Conservation (phyloP, 92 coral and sea anemone species). For the Palythoa grandis region DNA sequence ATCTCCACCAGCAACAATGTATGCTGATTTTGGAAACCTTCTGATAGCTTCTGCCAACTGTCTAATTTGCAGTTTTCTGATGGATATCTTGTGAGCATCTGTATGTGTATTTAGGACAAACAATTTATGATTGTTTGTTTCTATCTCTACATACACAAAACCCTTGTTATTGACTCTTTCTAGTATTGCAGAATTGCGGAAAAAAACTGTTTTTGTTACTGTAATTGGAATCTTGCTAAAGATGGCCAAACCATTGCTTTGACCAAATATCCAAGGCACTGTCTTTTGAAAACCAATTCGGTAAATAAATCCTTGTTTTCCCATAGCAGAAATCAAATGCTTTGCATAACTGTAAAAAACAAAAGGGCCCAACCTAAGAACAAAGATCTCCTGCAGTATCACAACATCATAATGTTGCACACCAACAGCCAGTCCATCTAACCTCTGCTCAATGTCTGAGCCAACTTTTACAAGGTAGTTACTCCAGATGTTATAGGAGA, state of each 20-base stretch:
- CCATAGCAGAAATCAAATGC: slow-evolving; percentile 59
- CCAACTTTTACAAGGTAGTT: slow-evolving; percentile 36
- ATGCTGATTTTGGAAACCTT: slow-evolving; percentile 41
- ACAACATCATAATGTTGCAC: slow-evolving; percentile 66
- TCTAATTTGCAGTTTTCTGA: slow-evolving; percentile 58
- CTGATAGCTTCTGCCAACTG: slow-evolving; percentile 47
- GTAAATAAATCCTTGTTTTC: slow-evolving; percentile 65
- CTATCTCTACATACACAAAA: slow-evolving; percentile 63
- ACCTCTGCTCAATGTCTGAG: slow-evolving; percentile 52
- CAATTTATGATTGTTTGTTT: slow-evolving; percentile 29
- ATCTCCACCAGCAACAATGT: slow-evolving; percentile 77
- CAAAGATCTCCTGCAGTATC: slow-evolving; percentile 73
- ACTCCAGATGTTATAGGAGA: slow-evolving; percentile 77
- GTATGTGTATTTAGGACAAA: slow-evolving; percentile 69
- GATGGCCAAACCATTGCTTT: slow-evolving; percentile 69
- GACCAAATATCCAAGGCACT: slow-evolving; percentile 64
- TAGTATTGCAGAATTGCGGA: slow-evolving; percentile 25
- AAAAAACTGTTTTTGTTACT: slow-evolving; percentile 48
- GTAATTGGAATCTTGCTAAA: slow-evolving; percentile 72
- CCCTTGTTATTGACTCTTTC: slow-evolving; percentile 69
- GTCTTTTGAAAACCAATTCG: slow-evolving; percentile 54
- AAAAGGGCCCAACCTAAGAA: slow-evolving; percentile 64
- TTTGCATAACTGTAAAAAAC: slow-evolving; percentile 65
- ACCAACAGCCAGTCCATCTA: slow-evolving; percentile 68
- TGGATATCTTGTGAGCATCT: slow-evolving; percentile 57